Evolutionary conservation across 2,113 vertebrate species (phyloP), one percentile per base, ranked within the genome.

Genomic region (Nipponia nippon): DNA sequence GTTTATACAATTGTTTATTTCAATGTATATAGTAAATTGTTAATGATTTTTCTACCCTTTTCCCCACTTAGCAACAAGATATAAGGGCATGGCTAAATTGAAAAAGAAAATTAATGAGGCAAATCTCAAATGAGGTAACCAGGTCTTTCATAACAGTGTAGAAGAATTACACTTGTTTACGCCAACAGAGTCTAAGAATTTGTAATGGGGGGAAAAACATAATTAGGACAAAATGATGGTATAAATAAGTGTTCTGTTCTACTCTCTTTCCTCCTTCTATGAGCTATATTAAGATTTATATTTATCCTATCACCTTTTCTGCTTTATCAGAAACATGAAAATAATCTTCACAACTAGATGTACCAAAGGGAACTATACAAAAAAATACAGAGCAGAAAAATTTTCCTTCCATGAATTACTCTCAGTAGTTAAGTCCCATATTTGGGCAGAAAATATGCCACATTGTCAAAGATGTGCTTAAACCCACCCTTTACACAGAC

Each of bases 401-500:
- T 12, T 52, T 50, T 76, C 16, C 6, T 55, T 62, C 15, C 4
- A 14, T 14, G 1, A 71, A 42, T 46, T 76, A 58, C 5, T 82
- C 17, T 52, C 10, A 46, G 1, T 27, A 4, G 7, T 78, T 50
- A 75, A 70, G 38, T 38, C 32, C 11, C 12, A 13, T 59, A 62
- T 67, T 66, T 79, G 16, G 22, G 5, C 4, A 62, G 63, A 56
- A 87, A 73, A 34, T 5, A 21, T 22, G 5, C 2, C n/a, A 34
- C 2, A 5, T n/a, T 86, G 72, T 80, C 17, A 80, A 63, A 55
- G 5, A 12, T 29, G 2, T n/a, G 4, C 20, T 13, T 67, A 67
- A 80, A n/a, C 1, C 2, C 11, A 65, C 2, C 0, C 7, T 69
- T 77, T n/a, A 47, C 0, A 0, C 4, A 56, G 29, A 83, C 9